Evolutionary conservation across 2,888 invertebrate genomes (phyloP).

Genomic region (Rosalia funebris): DNA sequence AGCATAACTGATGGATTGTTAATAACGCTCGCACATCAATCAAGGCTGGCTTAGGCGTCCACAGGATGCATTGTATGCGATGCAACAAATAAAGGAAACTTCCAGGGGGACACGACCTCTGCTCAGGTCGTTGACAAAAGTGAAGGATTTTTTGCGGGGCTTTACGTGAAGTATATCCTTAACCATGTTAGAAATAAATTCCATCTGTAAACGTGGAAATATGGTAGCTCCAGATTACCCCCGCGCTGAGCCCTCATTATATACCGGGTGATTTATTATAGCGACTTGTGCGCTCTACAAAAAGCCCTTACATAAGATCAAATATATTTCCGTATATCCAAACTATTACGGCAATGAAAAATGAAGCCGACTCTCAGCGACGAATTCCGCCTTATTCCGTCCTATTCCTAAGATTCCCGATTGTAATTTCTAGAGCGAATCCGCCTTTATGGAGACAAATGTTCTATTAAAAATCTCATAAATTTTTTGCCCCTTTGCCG

Average conservation of each 20-base stretch:
- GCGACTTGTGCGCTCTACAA: not conserved
- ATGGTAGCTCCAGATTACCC: no score
- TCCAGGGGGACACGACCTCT: no score
- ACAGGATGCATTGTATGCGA: not conserved
- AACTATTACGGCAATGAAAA: constrained; percentile 1
- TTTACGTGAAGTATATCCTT: no score
- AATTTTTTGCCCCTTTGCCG: constrained; percentile 10
- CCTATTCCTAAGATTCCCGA: constrained; percentile 5
- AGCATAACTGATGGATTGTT: constrained; percentile 3
- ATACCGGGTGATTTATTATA: no score
- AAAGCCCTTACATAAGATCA: not conserved
- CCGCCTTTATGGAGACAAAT: constrained; percentile 13
- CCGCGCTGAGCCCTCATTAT: no score
- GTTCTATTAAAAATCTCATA: constrained; percentile 13
- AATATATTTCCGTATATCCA: not conserved
- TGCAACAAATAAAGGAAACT: no score
- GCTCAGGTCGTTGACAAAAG: no score
- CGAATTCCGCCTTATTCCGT: not conserved
- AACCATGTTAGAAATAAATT: no score
- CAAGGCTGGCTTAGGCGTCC: not conserved
- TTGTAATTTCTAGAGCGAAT: constrained; percentile 7
- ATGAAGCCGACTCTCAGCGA: constrained; percentile 4
- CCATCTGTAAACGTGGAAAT: no score
- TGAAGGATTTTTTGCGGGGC: no score
- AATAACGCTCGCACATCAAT: constrained; percentile 4